Conservation (phyloP, 2,888 invertebrate genomes). For the Cryptocephalus moraei region DNA sequence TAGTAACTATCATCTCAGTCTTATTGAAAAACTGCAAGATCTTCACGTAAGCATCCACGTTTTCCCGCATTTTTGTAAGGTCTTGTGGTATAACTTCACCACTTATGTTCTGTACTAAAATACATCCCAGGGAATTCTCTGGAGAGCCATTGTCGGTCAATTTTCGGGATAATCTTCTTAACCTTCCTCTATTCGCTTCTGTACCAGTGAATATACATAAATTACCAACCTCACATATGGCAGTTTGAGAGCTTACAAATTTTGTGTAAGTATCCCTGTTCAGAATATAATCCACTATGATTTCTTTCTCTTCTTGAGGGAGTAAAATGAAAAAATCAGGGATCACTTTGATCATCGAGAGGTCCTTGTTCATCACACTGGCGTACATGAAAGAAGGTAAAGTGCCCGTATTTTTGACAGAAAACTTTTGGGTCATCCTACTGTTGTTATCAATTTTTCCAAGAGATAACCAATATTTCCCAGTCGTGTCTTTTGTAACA, state of each 20-base stretch:
- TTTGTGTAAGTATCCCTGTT: conserved; percentile 27
- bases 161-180: conserved; percentile 26
- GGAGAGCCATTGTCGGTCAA: conserved; percentile 17
- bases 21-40: conserved; percentile 23
- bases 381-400: conserved; percentile 42
- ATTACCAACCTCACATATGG: conserved; percentile 30
- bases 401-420: conserved; percentile 46
- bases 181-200: conserved; percentile 30
- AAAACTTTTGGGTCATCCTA: conserved; percentile 39
- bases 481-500: conserved; percentile 45
- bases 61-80: conserved; percentile 27
- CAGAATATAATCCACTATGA: conserved; percentile 27
- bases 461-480: conserved; percentile 47
- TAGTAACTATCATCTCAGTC: conserved; percentile 30
- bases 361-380: conserved; percentile 23
- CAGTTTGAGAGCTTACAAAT: conserved; percentile 19
- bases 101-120: conserved; percentile 23
- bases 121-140: conserved; percentile 19
- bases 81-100: conserved; percentile 29
- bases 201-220: conserved; percentile 30
- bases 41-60: conserved; percentile 22
- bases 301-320: conserved; percentile 25
- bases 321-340: conserved; percentile 27
- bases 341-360: conserved; percentile 20
- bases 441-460: conserved; percentile 43